Conservation (phyloP, 2,113 vertebrate genomes). For the Merops nubicus region DNA sequence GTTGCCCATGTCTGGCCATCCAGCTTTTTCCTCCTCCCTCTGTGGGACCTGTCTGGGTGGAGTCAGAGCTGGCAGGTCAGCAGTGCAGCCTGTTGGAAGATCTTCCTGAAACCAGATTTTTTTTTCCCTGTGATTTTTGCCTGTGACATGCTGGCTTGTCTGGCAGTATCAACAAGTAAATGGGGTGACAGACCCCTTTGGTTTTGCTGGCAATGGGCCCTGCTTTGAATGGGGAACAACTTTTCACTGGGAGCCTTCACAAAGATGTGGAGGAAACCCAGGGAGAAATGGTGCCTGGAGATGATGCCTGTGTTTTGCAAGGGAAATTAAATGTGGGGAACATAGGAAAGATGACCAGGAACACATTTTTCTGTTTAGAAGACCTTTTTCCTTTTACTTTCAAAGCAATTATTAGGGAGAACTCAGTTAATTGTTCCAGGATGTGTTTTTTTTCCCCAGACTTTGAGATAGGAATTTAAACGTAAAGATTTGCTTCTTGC, state of each 20-base stretch:
- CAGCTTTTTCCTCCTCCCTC: background rate
- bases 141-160: background rate
- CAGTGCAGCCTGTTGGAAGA: background rate
- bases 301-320: background rate
- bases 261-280: background rate
- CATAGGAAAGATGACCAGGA: background rate
- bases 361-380: background rate
- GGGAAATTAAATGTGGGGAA: background rate
- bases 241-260: background rate
- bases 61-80: background rate
- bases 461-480: background rate
- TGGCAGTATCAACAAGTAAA: background rate
- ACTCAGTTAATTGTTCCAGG: background rate
- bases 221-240: background rate
- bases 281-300: background rate
- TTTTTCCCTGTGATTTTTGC: background rate
- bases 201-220: background rate
- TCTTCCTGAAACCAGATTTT: background rate
- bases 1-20: background rate
- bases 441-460: background rate
- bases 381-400: background rate
- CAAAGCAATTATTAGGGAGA: background rate
- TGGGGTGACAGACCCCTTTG: background rate
- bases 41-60: background rate
- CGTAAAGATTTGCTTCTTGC: background rate